Base-by-base conservation (phyloP, 2,113 vertebrate species). In the Nanger granti region DNA sequence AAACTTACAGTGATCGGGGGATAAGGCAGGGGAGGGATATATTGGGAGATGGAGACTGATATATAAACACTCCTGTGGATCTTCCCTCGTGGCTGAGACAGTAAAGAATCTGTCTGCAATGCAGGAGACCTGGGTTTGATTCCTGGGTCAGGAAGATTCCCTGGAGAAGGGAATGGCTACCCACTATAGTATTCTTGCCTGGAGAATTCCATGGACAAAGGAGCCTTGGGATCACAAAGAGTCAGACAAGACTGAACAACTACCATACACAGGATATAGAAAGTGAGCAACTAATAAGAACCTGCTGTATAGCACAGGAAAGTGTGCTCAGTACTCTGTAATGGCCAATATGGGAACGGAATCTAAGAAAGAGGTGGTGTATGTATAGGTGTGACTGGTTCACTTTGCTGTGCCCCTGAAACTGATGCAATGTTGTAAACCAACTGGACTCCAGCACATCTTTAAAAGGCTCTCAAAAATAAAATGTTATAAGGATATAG, bases 361-460 rank as follows among this genome's bases (percentile, higher is more conserved):
- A 73, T 41, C 69, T 73, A 41, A 73, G 37, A 73, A 22, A 37
- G 20, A 24, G 10, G 12, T 20, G n/a, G 66, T 6, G 10, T 41
- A 3, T 22, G 66, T 73, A 73, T 37, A 73, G 18, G n/a, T 24
- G 2, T 73, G 12, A 24, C 20, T 41, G 20, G 24, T 24, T 73
- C 20, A 73, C 69, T 41, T 41, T 73, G 69, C n/a, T 73, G 69
- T 9, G 5, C 10, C 10, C 20, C 20, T 41, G n/a, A 37, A 73
- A 73, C 10, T 3, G n/a, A 73, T 24, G 69, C 69, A 6, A 24
- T 20, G 12, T 6, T 73, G 20, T 73, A 6, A 41, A 73, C 24
- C n/a, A 73, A 24, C n/a, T 73, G 3, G 20, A 7, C 20, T 41
- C 69, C 1, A 1, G 1, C 12, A 24, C n/a, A 24, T 24, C 24